Base-by-base conservation (phyloP, 2,797 vertebrate species). In the Eidolon dupreanum region DNA sequence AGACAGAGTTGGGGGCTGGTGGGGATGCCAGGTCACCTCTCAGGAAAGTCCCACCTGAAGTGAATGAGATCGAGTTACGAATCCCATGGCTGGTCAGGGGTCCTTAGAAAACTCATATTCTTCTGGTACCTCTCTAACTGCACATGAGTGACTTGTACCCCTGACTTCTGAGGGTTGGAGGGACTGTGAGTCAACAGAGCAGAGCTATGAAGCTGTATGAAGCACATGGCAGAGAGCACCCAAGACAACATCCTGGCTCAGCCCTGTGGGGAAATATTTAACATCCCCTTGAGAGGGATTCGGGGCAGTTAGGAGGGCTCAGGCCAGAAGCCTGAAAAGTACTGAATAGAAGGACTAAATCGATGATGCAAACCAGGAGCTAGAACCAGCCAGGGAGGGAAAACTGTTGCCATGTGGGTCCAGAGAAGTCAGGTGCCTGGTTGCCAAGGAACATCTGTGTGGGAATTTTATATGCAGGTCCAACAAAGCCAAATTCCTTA, bases 401-500 rank as follows among this genome's bases (percentile, higher is more conserved):
- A 20, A 65, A 6, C 3, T 33, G 49, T 49, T 36, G 70, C 63
- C 26, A 0, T 17, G 8, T 31, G 4, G 4, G 43, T 55, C 31
- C 74, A 36, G 89, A 81, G 81, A 51, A 43, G 59, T 79, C 89
- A 89, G 78, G 88, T 17, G n/a, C 57, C 65, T 57, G 65, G 61
- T 57, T 78, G 68, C 78, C 33, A 75, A 78, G 79, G 71, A 83
- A 85, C 43, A 91, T 73, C 78, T 93, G 75, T 77, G 74, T 20
- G 61, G 92, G 93, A 83, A 90, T 82, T 94, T 71, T 28, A n/a
- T 59, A 53, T 36, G 22, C 31, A 92, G 93, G 15, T 66, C 71
- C 68, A 49, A 70, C 31, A 61, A 89, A 96, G 51, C 59, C 89
- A 88, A 90, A 87, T 97, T 97, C 90, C 93, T 97, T 96, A 96